Conservation (phyloP, 2,797 vertebrate genomes). For the Melanogrammus aeglefinus region DNA sequence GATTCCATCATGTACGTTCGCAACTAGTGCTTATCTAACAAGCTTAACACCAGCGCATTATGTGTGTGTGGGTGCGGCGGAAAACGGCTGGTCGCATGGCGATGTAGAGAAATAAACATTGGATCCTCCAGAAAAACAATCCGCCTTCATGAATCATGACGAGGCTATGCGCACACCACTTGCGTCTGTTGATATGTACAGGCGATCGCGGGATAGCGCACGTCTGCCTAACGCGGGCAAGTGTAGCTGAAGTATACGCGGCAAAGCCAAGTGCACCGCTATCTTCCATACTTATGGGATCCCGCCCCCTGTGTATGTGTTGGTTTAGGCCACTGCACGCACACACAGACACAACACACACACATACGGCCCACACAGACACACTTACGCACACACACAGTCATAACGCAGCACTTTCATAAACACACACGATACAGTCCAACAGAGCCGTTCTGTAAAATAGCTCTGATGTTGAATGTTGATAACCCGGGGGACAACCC, state of each 20-base stretch:
- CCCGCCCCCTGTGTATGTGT: background rate
- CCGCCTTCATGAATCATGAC: no score
- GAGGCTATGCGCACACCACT: no score
- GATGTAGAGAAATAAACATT: background rate
- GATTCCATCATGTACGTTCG: background rate
- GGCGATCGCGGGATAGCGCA: background rate
- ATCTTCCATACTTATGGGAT: background rate
- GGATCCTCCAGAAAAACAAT: background rate
- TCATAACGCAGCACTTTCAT: slow-evolving; percentile 3
- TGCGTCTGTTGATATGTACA: background rate
- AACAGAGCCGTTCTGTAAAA: slow-evolving; percentile 34
- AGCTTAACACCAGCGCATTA: background rate
- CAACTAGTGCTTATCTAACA: background rate
- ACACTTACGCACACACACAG: background rate
- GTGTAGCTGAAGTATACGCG: background rate
- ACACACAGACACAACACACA: slow-evolving; percentile 6
- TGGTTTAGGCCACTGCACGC: background rate
- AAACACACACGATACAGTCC: slow-evolving; percentile 9
- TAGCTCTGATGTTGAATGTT: slow-evolving; percentile 37
- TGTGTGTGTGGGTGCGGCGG: background rate
- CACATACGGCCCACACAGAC: background rate
- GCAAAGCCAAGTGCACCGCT: background rate
- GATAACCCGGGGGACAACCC: slow-evolving; percentile 46
- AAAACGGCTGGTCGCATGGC: background rate
- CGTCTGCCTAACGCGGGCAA: background rate